phyloP scores from a whole-genome alignment of 2,888 invertebrate species.

The Cybosia mesomella region DNA sequence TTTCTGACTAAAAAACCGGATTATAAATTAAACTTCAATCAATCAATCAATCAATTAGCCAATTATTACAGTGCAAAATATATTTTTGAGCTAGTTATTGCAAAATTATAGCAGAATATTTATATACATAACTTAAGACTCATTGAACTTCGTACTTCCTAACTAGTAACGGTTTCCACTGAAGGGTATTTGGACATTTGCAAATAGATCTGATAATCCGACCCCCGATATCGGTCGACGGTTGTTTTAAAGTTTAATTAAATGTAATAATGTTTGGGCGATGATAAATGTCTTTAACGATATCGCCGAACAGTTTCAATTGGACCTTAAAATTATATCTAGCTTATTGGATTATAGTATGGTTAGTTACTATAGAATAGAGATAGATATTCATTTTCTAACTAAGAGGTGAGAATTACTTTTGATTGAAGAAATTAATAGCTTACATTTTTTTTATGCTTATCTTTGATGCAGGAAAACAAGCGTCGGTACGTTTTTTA shows the following conservation, averaged over 20 bases:
- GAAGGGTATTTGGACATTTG: slow-evolving; percentile 51
- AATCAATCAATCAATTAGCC: too few species aligned
- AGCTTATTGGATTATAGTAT: slow-evolving; percentile 45
- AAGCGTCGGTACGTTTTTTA: background rate
- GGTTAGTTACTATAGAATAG: slow-evolving; percentile 15
- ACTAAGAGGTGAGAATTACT: background rate
- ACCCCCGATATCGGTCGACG: slow-evolving; percentile 53
- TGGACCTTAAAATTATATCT: slow-evolving; percentile 54
- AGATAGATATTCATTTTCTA: background rate
- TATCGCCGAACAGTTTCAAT: slow-evolving; percentile 57
- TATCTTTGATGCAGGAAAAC: too few species aligned
- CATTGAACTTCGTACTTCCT: slow-evolving; percentile 12
- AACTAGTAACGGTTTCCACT: slow-evolving; percentile 37
- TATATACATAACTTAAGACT: slow-evolving; percentile 9
- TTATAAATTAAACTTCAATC: background rate
- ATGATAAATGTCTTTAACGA: slow-evolving; percentile 64
- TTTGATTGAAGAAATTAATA: background rate
- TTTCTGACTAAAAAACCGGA: background rate
- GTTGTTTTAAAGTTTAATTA: slow-evolving; percentile 69
- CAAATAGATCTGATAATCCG: slow-evolving; percentile 58
- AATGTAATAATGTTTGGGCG: slow-evolving; percentile 64
- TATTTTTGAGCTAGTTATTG: background rate
- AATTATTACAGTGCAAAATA: background rate
- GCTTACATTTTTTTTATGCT: too few species aligned
- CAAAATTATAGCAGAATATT: background rate